Evolutionary conservation across 2,888 invertebrate species (phyloP).

Genomic region (Leucozona laternaria): DNA sequence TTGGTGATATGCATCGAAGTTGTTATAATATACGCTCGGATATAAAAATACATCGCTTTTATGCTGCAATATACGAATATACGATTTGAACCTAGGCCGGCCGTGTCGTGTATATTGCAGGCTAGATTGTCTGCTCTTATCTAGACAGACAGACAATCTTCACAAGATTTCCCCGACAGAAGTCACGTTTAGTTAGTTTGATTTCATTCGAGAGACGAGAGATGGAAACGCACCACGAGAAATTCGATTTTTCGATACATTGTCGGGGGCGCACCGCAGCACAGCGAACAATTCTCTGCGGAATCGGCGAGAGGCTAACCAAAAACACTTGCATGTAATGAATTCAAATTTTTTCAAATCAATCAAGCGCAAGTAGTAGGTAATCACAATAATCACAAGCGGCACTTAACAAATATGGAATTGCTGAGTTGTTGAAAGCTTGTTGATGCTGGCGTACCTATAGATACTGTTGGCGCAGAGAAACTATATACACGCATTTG

Average conservation of each 20-base stretch:
- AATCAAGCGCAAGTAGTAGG: constrained; percentile 63
- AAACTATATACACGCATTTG: constrained; percentile 31
- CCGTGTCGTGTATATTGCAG: constrained; percentile 5
- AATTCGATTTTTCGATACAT: constrained; percentile 5
- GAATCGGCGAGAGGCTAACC: neutral
- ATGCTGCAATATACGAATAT: neutral
- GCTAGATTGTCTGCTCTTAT: constrained; percentile 55
- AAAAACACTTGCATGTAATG: constrained; percentile 54
- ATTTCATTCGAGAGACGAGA: neutral
- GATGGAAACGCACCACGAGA: constrained; percentile 52
- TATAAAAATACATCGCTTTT: constrained; percentile 24
- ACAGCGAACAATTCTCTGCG: neutral
- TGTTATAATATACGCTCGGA: constrained; percentile 29
- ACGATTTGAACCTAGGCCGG: neutral
- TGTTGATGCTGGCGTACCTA: neutral
- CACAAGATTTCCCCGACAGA: constrained; percentile 65
- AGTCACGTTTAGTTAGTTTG: constrained; percentile 59
- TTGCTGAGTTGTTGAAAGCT: constrained; percentile 59
- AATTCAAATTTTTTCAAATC: constrained; percentile 73
- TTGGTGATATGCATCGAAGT: constrained; percentile 68
- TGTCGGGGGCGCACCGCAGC: neutral
- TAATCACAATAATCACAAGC: constrained; percentile 69
- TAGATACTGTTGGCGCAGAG: neutral
- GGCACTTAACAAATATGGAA: constrained; percentile 68
- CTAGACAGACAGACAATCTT: constrained; percentile 67